Base-by-base conservation (phyloP, 2,888 invertebrate species). In the Torymus aiolomorphi region DNA sequence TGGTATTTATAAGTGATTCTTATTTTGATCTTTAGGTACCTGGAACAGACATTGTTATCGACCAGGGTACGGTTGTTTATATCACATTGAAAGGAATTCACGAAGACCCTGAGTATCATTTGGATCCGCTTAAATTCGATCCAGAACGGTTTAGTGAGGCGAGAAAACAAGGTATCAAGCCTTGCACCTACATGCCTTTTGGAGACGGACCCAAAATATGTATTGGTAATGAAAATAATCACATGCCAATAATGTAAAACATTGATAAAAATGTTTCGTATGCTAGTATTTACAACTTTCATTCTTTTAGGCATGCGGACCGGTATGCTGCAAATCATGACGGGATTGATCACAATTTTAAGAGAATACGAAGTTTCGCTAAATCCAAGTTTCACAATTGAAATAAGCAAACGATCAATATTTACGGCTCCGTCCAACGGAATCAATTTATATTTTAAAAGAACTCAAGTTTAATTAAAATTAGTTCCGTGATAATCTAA, bases 131-230 rank as follows among this genome's bases (percentile, higher is more conserved):
- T 5, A 49, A 74, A 70, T 88, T 80, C 66, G 84, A 89, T 83
- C 89, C 88, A 0, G 88, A 88, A 24, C 84, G 88, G 80, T 88
- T 88, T 54, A 87, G 84, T 49, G 87, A 88, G 0, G 85, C 86
- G 42, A 83, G 83, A 31, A 88, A 88, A 54, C 18, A 77, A 10
- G 83, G 86, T 1, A 86, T 88, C 5, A 71, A 76, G 52, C 82
- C 83, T 0, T 84, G 78, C 54, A 85, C 86, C 3, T 89, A 85
- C 49, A 82, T 88, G 82, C 87, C 88, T 0, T 89, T 88, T 51
- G 88, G 88, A 18, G 86, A 87, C 3, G 87, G 88, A 13, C 88
- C 86, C 12, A 84, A 86, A 80, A 67, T 73, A 72, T 88, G 88
- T 56, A 84, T 88, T 18, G 88, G 88, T 88, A 73, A 67, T 14